Percentiles rank a stretch among this genome's conserved stretches.
These are phyloP conservation scores for Trachelus tabidus DNA, from an alignment of 2,888 invertebrate genomes.

Conservation along the genomic window DNA sequence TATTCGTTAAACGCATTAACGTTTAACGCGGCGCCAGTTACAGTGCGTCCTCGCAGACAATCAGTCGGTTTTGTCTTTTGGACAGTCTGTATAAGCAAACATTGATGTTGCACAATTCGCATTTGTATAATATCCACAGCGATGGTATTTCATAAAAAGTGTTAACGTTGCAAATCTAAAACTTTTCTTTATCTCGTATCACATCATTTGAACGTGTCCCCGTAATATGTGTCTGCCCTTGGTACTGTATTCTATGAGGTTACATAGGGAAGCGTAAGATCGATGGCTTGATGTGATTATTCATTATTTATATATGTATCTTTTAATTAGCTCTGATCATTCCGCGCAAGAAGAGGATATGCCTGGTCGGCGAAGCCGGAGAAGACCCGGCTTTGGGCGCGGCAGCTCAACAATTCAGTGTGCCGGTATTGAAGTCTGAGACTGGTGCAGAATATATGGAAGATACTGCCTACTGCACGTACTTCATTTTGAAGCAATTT, in stretches of 20 bases:
- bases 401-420: constrained; percentile 73
- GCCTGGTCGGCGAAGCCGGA: constrained; percentile 72
- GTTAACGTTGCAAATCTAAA: neutral
- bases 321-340: neutral
- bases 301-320: neutral
- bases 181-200: constrained; percentile 6
- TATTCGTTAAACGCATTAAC: neutral
- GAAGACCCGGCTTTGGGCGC: constrained; percentile 69
- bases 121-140: neutral
- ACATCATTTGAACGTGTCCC: neutral
- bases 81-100: neutral
- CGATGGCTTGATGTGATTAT: neutral
- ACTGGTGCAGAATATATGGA: constrained; percentile 72
- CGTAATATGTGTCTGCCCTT: neutral
- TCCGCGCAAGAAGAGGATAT: constrained; percentile 71
- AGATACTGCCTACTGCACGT: constrained; percentile 72
- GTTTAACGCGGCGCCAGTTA: neutral
- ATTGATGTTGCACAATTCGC: neutral
- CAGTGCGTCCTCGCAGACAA: neutral
- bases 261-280: too few relatives aligned
- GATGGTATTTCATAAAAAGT: neutral
- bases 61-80: neutral
- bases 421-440: constrained; percentile 74
- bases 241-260: too few relatives aligned
- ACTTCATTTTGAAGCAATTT: constrained; percentile 81